Evolutionary conservation across 2,888 invertebrate genomes (phyloP).

Genomic region (Calameuta pallipes): DNA sequence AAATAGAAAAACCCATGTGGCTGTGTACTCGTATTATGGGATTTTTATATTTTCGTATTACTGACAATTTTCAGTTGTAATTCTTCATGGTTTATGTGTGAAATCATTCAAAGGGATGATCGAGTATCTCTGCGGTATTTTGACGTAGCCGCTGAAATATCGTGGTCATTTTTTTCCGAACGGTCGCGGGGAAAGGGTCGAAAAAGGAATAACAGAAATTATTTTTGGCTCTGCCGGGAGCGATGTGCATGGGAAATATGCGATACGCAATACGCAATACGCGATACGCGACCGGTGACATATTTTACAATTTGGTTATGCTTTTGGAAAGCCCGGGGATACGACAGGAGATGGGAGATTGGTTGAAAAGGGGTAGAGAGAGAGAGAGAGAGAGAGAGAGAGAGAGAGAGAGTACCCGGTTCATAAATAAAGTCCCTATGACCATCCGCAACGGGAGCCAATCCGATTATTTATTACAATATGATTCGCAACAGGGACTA

Average conservation of each 20-base stretch:
- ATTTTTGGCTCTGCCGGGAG: conserved; percentile 1
- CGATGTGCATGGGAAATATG: neutral
- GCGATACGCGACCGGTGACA: conserved; percentile 2
- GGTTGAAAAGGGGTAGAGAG: conserved; percentile 24
- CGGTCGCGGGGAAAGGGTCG: neutral
- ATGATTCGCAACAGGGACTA: conserved; percentile 3
- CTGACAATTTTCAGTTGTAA: neutral
- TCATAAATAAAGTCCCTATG: conserved; percentile 37
- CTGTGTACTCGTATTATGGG: too few relatives aligned
- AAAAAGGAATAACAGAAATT: conserved; percentile 10
- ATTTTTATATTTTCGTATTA: neutral
- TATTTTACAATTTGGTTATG: conserved; percentile 20
- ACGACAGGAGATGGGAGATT: neutral
- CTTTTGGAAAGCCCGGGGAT: neutral
- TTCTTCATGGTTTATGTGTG: neutral
- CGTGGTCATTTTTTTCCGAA: conserved; percentile 7
- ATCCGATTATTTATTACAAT: conserved; percentile 29
- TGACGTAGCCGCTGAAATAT: conserved; percentile 9
- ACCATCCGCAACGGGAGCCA: conserved; percentile 31
- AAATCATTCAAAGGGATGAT: neutral
- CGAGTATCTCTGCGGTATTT: neutral
- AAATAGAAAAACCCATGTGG: neutral
- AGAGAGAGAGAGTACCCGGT: conserved; percentile 17
- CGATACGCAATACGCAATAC: neutral
- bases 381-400: conserved; percentile 33